Evolutionary conservation across 2,888 invertebrate species (phyloP).

Genomic region (Diarsia dahlii): DNA sequence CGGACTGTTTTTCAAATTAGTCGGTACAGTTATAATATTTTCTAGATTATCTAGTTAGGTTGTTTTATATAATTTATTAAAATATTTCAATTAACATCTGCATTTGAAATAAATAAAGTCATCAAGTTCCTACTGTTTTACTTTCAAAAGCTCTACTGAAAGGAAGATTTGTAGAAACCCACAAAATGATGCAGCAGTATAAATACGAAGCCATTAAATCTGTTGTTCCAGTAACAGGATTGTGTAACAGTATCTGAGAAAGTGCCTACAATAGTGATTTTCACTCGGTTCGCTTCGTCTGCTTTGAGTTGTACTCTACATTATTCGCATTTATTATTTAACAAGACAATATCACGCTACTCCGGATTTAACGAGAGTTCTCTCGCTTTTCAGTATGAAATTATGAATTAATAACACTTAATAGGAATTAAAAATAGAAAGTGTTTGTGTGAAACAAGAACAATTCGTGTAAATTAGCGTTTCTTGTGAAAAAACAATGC

Average conservation of each 20-base stretch:
- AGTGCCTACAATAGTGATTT: conserved; percentile 61
- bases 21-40: neutral
- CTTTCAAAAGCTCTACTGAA: conserved; percentile 2
- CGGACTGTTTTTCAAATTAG: neutral
- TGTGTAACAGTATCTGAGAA: conserved; percentile 61
- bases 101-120: neutral
- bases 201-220: conserved; percentile 56
- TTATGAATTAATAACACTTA: conserved; percentile 48
- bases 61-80: neutral
- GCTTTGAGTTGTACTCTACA: conserved; percentile 58
- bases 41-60: too few species aligned
- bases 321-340: conserved; percentile 64
- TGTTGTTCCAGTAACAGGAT: conserved; percentile 59
- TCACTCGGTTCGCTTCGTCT: conserved; percentile 56
- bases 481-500: conserved; percentile 50
- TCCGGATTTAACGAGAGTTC: conserved; percentile 50
- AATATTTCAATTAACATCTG: neutral
- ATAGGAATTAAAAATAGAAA: conserved; percentile 52
- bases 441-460: conserved; percentile 40
- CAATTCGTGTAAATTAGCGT: conserved; percentile 41
- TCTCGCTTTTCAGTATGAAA: conserved; percentile 46
- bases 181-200: conserved; percentile 46
- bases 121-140: neutral
- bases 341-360: conserved; percentile 57
- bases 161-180: conserved; percentile 25